These are phyloP conservation scores for Agonopterix arenella DNA, from an alignment of 2,888 invertebrate species.

Conservation along the genomic window DNA sequence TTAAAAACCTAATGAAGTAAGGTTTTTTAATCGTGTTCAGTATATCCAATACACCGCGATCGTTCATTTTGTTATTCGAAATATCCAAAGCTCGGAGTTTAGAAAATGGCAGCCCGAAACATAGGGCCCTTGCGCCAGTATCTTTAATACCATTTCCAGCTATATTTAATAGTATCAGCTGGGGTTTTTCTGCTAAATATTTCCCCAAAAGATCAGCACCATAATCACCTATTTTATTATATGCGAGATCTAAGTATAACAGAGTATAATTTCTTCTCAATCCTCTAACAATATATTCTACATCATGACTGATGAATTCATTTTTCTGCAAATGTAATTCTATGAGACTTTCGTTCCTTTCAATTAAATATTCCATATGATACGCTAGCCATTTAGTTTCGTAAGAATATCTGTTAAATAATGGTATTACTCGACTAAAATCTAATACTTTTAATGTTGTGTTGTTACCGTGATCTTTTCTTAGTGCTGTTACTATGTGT, in stretches of 20 bases:
- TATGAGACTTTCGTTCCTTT: slow-evolving; percentile 53
- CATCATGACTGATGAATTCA: slow-evolving; percentile 76
- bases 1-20: slow-evolving; percentile 48
- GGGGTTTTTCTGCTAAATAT: slow-evolving; percentile 70
- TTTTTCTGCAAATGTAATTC: slow-evolving; percentile 79
- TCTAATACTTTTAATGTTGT: slow-evolving; percentile 50
- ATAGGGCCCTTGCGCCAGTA: slow-evolving; percentile 74
- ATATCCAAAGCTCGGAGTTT: slow-evolving; percentile 77
- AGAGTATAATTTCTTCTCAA: slow-evolving; percentile 67
- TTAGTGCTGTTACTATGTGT: slow-evolving; percentile 64
- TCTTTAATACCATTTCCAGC: slow-evolving; percentile 75
- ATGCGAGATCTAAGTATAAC: slow-evolving; percentile 76
- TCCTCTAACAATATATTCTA: slow-evolving; percentile 73
- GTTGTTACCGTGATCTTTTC: slow-evolving; percentile 50
- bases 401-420: slow-evolving; percentile 52
- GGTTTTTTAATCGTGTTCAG: slow-evolving; percentile 76
- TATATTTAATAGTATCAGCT: slow-evolving; percentile 68
- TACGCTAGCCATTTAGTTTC: slow-evolving; percentile 71
- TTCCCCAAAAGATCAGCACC: slow-evolving; percentile 72
- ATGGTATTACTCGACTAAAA: slow-evolving; percentile 50
- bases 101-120: slow-evolving; percentile 74
- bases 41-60: slow-evolving; percentile 69
- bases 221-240: slow-evolving; percentile 77
- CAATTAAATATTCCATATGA: slow-evolving; percentile 58
- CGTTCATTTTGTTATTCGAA: slow-evolving; percentile 72